Evolutionary conservation across 2,888 invertebrate genomes (phyloP).

Genomic region (Coleophora deauratella): DNA sequence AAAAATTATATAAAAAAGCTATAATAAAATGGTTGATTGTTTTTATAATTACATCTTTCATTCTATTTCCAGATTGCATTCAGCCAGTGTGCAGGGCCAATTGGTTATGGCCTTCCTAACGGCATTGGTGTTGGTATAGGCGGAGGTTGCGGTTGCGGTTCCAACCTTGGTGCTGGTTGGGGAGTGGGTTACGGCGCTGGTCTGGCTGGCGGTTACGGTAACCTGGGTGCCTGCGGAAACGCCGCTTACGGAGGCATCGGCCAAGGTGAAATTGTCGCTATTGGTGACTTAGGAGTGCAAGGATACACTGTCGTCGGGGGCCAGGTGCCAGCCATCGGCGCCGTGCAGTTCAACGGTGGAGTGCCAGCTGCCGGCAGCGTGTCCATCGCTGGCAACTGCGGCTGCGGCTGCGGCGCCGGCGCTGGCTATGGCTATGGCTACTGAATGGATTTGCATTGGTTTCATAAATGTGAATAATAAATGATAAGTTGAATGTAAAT

Average conservation of each 20-base stretch:
- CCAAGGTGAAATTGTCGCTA: slow-evolving; percentile 22
- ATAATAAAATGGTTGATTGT: too few relatives aligned
- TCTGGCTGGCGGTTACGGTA: slow-evolving; percentile 5
- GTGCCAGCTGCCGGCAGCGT: slow-evolving; percentile 26
- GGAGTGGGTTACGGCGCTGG: slow-evolving; percentile 13
- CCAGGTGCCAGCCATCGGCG: slow-evolving; percentile 28
- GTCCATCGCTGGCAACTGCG: slow-evolving; percentile 25
- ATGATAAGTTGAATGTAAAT: too few relatives aligned
- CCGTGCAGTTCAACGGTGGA: slow-evolving; percentile 23
- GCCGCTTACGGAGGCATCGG: slow-evolving; percentile 22
- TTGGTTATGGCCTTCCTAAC: neutral
- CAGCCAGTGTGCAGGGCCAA: slow-evolving; percentile 12
- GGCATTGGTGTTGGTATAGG: slow-evolving; percentile 4
- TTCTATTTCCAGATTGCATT: slow-evolving; percentile 7
- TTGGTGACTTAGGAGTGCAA: slow-evolving; percentile 24
- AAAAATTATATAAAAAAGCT: too few relatives aligned
- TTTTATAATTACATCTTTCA: too few relatives aligned
- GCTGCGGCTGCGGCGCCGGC: slow-evolving; percentile 15
- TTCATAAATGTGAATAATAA: too few relatives aligned
- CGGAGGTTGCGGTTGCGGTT: slow-evolving; percentile 6
- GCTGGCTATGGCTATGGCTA: neutral
- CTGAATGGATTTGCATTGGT: neutral
- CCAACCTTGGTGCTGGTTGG: slow-evolving; percentile 6
- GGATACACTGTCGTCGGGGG: slow-evolving; percentile 27
- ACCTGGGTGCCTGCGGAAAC: too few relatives aligned